Percentiles rank a stretch among this genome's conserved stretches.
Evolutionary conservation across 1,140 invertebrate species (phyloP).

Genomic region (Magallana gigas): DNA sequence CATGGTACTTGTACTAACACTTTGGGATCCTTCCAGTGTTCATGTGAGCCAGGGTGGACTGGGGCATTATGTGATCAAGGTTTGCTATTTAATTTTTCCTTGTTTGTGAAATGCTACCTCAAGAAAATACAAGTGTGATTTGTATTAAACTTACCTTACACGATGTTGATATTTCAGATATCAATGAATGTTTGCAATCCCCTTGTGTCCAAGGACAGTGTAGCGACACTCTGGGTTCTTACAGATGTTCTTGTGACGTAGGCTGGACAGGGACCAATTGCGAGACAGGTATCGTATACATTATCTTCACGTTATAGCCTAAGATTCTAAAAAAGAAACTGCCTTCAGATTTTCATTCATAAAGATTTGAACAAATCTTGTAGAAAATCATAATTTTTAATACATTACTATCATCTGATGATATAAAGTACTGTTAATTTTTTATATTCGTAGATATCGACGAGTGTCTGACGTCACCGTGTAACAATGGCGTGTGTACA

Average conservation of each 20-base stretch:
- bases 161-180: slow-evolving; percentile 76
- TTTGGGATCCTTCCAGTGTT: slow-evolving; percentile 38
- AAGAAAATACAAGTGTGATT: neutral
- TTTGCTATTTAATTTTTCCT: neutral
- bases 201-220: slow-evolving; percentile 29
- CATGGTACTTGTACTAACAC: slow-evolving; percentile 50
- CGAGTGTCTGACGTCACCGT: slow-evolving; percentile 55
- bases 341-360: no score
- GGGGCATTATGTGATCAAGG: slow-evolving; percentile 15
- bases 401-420: neutral
- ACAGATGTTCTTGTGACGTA: neutral
- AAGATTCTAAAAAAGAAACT: neutral
- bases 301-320: neutral
- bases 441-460: slow-evolving; percentile 55
- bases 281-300: neutral
- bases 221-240: neutral
- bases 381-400: no score
- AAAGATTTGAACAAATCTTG: no score
- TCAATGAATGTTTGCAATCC: slow-evolving; percentile 69
- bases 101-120: neutral
- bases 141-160: neutral
- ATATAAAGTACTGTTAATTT: neutral
- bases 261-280: neutral
- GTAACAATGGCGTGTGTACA: neutral
- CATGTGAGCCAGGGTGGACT: slow-evolving; percentile 37